These are phyloP conservation scores for Scomberomorus guttatus DNA, from an alignment of 2,797 vertebrate genomes.

Conservation along the genomic window DNA sequence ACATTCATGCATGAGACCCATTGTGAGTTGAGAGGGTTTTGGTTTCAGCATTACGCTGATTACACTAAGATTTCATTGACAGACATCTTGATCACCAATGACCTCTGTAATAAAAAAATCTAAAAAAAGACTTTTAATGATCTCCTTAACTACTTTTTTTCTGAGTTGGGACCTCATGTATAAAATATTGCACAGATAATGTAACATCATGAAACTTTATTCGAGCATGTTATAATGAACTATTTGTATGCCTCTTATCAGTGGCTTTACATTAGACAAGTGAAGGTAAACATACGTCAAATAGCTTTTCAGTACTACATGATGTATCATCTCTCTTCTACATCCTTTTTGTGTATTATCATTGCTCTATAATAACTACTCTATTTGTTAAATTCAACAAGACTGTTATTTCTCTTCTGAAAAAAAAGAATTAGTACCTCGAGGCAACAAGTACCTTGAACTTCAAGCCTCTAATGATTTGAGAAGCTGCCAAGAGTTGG, in stretches of 20 bases:
- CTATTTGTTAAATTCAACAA: background rate
- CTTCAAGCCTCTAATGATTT: constrained; percentile 49
- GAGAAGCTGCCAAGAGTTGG: constrained; percentile 43
- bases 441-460: constrained; percentile 27
- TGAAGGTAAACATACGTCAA: constrained; percentile 18
- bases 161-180: background rate
- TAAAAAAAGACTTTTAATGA: background rate
- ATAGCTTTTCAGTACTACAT: background rate
- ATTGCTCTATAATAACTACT: background rate
- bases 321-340: constrained; percentile 1
- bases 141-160: background rate
- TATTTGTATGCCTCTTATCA: too few relatives aligned
- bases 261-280: background rate
- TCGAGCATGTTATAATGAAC: background rate
- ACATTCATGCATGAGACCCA: too few relatives aligned
- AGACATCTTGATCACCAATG: constrained; percentile 85
- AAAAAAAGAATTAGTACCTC: constrained; percentile 8
- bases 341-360: constrained; percentile 20
- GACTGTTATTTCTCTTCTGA: background rate
- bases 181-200: background rate
- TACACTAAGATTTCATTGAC: constrained; percentile 75
- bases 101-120: constrained; percentile 16
- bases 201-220: background rate
- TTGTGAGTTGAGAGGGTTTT: constrained; percentile 59
- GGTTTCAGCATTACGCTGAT: constrained; percentile 62